These are phyloP conservation scores for Phylloscopus collybita DNA, from an alignment of 2,797 vertebrate species.

Conservation along the genomic window DNA sequence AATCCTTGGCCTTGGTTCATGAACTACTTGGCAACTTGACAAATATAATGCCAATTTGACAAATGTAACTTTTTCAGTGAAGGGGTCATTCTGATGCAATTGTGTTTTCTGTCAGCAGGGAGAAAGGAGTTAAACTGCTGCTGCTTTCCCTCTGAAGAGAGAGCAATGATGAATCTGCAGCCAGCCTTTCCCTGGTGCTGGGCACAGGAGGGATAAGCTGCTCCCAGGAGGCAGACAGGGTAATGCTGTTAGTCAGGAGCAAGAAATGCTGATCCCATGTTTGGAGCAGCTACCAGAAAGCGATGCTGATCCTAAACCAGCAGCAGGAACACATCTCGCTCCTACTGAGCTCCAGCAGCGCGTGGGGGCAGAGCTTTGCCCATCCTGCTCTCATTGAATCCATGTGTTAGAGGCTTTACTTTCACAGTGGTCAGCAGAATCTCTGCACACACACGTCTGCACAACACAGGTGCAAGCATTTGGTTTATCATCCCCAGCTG, in stretches of 20 bases:
- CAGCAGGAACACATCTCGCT: not conserved
- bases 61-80: not conserved
- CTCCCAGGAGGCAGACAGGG: not conserved
- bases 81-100: slow-evolving; percentile 40
- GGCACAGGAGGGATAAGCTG: not conserved
- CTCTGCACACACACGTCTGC: not conserved
- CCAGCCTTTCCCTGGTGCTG: not conserved
- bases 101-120: slow-evolving; percentile 31
- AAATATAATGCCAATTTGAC: not conserved
- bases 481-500: not conserved
- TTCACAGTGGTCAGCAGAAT: not conserved
- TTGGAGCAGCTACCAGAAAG: not conserved
- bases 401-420: not conserved
- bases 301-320: accelerated
- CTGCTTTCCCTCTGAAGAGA: not conserved
- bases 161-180: not conserved
- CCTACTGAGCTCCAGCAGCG: not conserved
- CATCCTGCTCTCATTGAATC: slow-evolving; percentile 22
- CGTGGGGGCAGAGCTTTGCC: not conserved
- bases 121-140: slow-evolving; percentile 13
- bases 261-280: not conserved
- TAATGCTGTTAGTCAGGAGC: not conserved
- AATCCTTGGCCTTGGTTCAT: not conserved
- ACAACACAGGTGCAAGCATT: not conserved
- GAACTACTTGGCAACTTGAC: slow-evolving; percentile 34